These are phyloP conservation scores for Aphelenchoides fujianensis DNA, from an alignment of 1,140 invertebrate genomes.

Conservation along the genomic window DNA sequence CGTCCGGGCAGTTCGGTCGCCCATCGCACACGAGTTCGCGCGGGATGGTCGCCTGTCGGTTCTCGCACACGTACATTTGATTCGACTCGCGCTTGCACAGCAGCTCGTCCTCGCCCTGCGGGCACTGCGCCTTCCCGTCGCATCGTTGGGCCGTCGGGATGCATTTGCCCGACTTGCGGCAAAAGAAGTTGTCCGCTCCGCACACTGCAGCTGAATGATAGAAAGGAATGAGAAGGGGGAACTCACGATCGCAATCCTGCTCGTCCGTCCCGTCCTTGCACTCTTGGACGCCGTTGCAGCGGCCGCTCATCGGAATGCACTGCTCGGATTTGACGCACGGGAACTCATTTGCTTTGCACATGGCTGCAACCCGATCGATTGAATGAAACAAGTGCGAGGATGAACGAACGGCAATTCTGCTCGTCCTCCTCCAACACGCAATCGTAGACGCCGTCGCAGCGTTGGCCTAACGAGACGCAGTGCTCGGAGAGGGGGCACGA, in stretches of 20 bases:
- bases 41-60: conserved; percentile 67
- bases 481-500: conserved; percentile 56
- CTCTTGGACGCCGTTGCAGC: conserved; percentile 57
- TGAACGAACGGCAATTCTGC: conserved; percentile 60
- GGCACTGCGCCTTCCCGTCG: conserved; percentile 53
- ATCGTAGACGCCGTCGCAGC: conserved; percentile 60
- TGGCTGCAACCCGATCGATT: conserved; percentile 49
- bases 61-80: conserved; percentile 37
- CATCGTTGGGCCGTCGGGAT: conserved; percentile 49
- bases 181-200: conserved; percentile 53
- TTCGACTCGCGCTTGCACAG: conserved; percentile 46
- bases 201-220: conserved; percentile 45
- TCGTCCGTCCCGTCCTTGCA: conserved; percentile 60
- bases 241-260: conserved; percentile 51
- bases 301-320: conserved; percentile 53
- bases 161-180: conserved; percentile 57
- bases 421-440: conserved; percentile 61
- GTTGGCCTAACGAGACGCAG: conserved; percentile 48
- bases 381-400: neutral
- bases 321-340: conserved; percentile 58
- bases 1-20: conserved; percentile 72
- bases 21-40: conserved; percentile 75
- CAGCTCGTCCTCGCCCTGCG: conserved; percentile 58
- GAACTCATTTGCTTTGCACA: conserved; percentile 56
- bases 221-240: neutral